Percentiles rank a stretch among this genome's conserved stretches.
Evolutionary conservation across 2,888 invertebrate species (phyloP).

Genomic region (Bedellia somnulentella): DNA sequence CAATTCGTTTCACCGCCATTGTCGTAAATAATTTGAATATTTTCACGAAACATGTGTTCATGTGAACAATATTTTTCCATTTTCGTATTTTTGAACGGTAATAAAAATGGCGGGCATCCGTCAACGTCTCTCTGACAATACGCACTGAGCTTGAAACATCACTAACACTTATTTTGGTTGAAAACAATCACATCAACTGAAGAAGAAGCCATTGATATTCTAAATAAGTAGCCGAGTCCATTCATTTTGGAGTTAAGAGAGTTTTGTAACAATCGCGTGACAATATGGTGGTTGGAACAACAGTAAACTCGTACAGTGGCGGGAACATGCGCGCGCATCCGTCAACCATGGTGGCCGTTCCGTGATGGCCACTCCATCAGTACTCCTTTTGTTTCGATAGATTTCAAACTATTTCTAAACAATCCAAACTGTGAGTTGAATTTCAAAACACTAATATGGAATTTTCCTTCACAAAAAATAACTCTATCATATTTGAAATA

Average conservation of each 20-base stretch:
- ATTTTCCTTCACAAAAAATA: too few species aligned
- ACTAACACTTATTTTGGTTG: conserved; percentile 28
- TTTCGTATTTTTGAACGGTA: background rate
- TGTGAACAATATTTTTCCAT: background rate
- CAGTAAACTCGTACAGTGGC: conserved; percentile 51
- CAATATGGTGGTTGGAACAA: conserved; percentile 53
- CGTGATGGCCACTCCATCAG: background rate
- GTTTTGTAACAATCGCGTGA: conserved; percentile 32
- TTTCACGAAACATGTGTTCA: background rate
- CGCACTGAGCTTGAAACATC: conserved; percentile 11
- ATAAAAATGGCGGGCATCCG: background rate
- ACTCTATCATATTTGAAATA: too few species aligned
- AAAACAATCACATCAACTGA: conserved; percentile 49
- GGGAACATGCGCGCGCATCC: conserved; percentile 37
- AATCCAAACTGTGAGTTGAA: too few species aligned
- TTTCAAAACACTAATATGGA: too few species aligned
- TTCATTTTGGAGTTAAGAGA: conserved; percentile 48
- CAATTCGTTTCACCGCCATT: background rate
- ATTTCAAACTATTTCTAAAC: too few species aligned
- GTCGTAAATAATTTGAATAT: background rate
- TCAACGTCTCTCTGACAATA: conserved; percentile 3
- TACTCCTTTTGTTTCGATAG: too few species aligned
- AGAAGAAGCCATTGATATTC: conserved; percentile 46
- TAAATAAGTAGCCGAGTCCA: conserved; percentile 51
- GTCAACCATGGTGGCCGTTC: conserved; percentile 42